Evolutionary conservation across 2,888 invertebrate genomes (phyloP), one percentile per base, ranked within the genome.

Genomic region (Atrina japonica): DNA sequence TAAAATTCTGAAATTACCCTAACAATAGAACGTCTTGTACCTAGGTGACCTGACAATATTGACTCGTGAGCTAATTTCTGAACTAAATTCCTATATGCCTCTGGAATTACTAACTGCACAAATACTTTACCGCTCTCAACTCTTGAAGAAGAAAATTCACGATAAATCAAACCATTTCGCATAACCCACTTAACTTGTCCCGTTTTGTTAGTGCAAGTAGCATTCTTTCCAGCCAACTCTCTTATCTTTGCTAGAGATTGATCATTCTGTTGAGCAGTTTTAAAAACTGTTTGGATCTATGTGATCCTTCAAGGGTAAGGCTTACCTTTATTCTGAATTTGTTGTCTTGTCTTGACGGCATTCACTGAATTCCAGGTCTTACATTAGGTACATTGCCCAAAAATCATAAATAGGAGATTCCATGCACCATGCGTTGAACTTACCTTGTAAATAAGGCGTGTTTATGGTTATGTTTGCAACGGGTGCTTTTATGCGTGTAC

Each of bases 1-100:
- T 59, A 78, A 50, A 78, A 78, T 27, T 59, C 35, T n/a, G 59
- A 23, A 11, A 65, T 21, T 14, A 77, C 43, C 30, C 70, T 67
- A 7, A 43, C 49, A n/a, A 40, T 23, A 14, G 77, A 73, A 18
- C 43, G 21, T 16, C 35, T 29, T 18, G 45, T 53, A 0, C 53
- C 77, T 14, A 72, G 23, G 47, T 77, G 75, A 21, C 77, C 77
- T 25, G 63, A 52, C 52, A 76, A 55, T 5, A 66, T 40, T 27
- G 60, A 47, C 11, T 77, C 72, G 25, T 77, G 77, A 9, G 53
- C 66, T 1, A 70, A 43, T n/a, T n/a, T n/a, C n/a, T n/a, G n/a
- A 1, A 77, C 73, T 50, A 49, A 14, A 9, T 21, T 21, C 29
- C 70, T 52, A 3, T 47, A 43, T 9, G 16, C 16, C 16, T 30